Conservation (phyloP, 1,140 invertebrate genomes). For the Cherax quadricarinatus region DNA sequence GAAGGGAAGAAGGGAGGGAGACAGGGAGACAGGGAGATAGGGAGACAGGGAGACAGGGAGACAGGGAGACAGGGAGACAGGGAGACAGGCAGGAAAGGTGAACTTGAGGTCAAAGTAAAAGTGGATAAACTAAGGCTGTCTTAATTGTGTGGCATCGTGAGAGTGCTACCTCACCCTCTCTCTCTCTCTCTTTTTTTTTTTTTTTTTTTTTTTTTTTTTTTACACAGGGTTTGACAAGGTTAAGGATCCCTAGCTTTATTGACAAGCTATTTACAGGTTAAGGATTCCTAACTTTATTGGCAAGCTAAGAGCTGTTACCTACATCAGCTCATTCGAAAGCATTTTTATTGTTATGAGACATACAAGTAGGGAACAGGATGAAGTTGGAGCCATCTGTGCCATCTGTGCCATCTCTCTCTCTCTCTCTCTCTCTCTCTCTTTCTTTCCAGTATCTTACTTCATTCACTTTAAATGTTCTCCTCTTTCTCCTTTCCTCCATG, state of each 20-base stretch:
- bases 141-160: too few relatives aligned
- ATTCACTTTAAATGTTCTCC: neutral
- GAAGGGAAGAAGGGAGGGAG: neutral
- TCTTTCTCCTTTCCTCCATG: neutral
- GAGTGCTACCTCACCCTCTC: too few relatives aligned
- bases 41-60: slow-evolving; percentile 5
- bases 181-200: too few relatives aligned
- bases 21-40: slow-evolving; percentile 1
- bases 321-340: too few relatives aligned
- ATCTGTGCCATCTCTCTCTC: neutral
- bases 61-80: neutral
- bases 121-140: neutral
- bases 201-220: too few relatives aligned
- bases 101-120: neutral
- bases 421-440: neutral
- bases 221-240: too few relatives aligned
- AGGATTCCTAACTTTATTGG: too few relatives aligned
- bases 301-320: too few relatives aligned
- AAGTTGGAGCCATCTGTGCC: too few relatives aligned
- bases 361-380: neutral
- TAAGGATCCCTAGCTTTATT: too few relatives aligned
- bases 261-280: too few relatives aligned
- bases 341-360: neutral
- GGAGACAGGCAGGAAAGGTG: neutral
- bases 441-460: neutral